phyloP scores from a whole-genome alignment of 37 sponge, comb jelly and placozoan species.

The Aplysina aerophoba region DNA sequence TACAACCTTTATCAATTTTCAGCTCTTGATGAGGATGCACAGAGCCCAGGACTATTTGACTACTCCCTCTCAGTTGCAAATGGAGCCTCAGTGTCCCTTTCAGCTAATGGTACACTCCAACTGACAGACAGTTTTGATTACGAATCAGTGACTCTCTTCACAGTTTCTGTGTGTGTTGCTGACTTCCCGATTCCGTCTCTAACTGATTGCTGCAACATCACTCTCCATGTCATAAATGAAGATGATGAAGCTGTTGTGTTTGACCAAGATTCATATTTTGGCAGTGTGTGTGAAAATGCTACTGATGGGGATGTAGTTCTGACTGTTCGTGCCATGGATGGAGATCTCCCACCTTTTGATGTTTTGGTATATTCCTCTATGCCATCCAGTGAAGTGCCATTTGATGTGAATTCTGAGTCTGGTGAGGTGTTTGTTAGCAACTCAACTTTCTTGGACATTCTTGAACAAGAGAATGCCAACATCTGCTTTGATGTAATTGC shows the following conservation, averaged over 20 bases:
- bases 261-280: slow-evolving; percentile 42
- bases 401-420: neutral
- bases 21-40: slow-evolving; percentile 58
- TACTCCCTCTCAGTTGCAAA: slow-evolving; percentile 21
- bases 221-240: slow-evolving; percentile 49
- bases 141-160: slow-evolving; percentile 32
- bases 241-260: slow-evolving; percentile 77
- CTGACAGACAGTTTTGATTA: slow-evolving; percentile 50
- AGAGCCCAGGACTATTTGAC: slow-evolving; percentile 16
- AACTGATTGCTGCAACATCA: slow-evolving; percentile 44
- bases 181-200: slow-evolving; percentile 32
- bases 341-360: slow-evolving; percentile 41
- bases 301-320: slow-evolving; percentile 40
- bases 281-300: slow-evolving; percentile 47
- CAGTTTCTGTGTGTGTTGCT: slow-evolving; percentile 37
- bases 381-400: neutral
- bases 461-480: neutral
- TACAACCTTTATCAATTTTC: slow-evolving; percentile 26
- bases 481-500: slow-evolving; percentile 18
- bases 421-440: slow-evolving; percentile 12
- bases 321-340: slow-evolving; percentile 46
- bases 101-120: slow-evolving; percentile 41
- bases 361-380: neutral
- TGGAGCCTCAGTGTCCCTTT: slow-evolving; percentile 1
- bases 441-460: neutral